A percentile compares a stretch with the other conserved stretches of the same genome.
These are phyloP conservation scores for Distichodus sexfasciatus DNA, from an alignment of 2,797 vertebrate species.

Conservation along the genomic window DNA sequence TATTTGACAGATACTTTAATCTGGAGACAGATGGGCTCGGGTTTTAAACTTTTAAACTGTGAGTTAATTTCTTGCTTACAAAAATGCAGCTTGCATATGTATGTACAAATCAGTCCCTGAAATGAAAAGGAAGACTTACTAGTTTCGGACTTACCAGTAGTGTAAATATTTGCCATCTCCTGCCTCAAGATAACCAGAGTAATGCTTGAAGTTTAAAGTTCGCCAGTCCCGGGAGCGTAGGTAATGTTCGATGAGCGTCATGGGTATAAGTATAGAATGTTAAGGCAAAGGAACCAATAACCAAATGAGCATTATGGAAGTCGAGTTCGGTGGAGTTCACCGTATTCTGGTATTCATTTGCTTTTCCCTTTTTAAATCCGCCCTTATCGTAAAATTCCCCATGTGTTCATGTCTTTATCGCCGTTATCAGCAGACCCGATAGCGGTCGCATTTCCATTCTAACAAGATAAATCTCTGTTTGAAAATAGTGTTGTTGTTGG, in stretches of 20 bases:
- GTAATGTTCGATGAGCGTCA: conserved; percentile 15
- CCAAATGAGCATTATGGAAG: conserved; percentile 7
- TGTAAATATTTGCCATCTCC: conserved; percentile 45
- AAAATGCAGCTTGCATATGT: not conserved
- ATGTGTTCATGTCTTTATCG: not conserved
- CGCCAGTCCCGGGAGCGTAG: conserved; percentile 42
- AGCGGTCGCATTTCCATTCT: not conserved
- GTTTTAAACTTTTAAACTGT: too few relatives aligned
- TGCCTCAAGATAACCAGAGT: conserved; percentile 47
- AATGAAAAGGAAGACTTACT: too few relatives aligned
- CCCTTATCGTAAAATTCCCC: not conserved
- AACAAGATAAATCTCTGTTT: not conserved
- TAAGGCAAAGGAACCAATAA: not conserved
- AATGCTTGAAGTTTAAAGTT: conserved; percentile 45
- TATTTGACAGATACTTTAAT: too few relatives aligned
- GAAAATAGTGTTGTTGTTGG: not conserved
- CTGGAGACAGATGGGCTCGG: too few relatives aligned
- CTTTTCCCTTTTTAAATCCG: not conserved
- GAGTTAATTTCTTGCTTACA: too few relatives aligned
- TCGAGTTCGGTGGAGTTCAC: not conserved
- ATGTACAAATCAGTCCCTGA: not conserved
- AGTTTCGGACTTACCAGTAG: conserved; percentile 51
- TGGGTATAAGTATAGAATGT: conserved; percentile 15
- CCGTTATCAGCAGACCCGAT: not conserved
- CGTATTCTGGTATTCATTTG: not conserved